A percentile compares a stretch with the other conserved stretches of the same genome.
Evolutionary conservation across 2,888 invertebrate genomes (phyloP).

Genomic region (Formica aserva): DNA sequence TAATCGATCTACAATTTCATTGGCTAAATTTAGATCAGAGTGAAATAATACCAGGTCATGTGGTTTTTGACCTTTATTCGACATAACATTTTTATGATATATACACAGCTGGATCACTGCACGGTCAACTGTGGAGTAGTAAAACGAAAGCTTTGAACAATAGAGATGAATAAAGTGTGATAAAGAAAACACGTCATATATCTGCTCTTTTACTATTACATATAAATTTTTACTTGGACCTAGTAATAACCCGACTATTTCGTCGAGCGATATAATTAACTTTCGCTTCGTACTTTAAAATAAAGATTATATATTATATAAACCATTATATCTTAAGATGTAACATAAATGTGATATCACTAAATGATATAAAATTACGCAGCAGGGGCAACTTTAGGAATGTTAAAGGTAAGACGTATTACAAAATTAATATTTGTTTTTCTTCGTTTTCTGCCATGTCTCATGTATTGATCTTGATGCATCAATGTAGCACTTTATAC

Average conservation of each 20-base stretch:
- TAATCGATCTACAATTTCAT: slow-evolving; percentile 67
- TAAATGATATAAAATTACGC: slow-evolving; percentile 49
- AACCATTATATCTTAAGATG: slow-evolving; percentile 42
- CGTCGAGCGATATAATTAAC: slow-evolving; percentile 38
- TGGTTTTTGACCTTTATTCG: slow-evolving; percentile 58
- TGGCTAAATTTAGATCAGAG: slow-evolving; percentile 60
- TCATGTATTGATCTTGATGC: slow-evolving; percentile 62
- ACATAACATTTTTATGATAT: slow-evolving; percentile 60
- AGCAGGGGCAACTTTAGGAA: slow-evolving; percentile 63
- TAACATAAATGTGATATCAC: slow-evolving; percentile 47
- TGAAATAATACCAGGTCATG: slow-evolving; percentile 69
- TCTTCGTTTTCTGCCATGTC: slow-evolving; percentile 37
- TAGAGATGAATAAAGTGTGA: slow-evolving; percentile 28
- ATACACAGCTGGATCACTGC: slow-evolving; percentile 63
- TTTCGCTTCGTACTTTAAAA: slow-evolving; percentile 62
- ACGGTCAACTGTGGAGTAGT: slow-evolving; percentile 56
- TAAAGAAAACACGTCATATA: slow-evolving; percentile 7
- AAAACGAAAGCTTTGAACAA: slow-evolving; percentile 62
- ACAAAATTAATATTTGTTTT: slow-evolving; percentile 49
- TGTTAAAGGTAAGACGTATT: slow-evolving; percentile 64
- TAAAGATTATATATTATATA: slow-evolving; percentile 57
- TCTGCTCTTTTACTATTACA: background rate
- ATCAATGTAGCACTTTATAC: slow-evolving; percentile 63
- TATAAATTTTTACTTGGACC: slow-evolving; percentile 26
- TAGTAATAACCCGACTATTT: slow-evolving; percentile 32